phyloP scores from a whole-genome alignment of 2,888 invertebrate genomes.

The Linnaemya vulpina region DNA sequence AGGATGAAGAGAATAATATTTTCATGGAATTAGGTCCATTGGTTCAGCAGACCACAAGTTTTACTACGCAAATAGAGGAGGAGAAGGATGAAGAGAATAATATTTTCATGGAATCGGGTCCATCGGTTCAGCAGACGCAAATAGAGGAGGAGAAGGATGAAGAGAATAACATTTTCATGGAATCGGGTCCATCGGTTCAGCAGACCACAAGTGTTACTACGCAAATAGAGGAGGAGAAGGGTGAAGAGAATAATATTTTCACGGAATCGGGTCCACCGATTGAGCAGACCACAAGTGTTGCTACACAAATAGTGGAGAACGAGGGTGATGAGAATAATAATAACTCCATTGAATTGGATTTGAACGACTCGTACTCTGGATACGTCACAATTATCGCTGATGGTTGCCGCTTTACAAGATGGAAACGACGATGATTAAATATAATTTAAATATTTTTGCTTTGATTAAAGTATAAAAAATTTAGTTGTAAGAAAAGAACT shows the following conservation, averaged over 20 bases:
- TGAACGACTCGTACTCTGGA: slow-evolving; percentile 28
- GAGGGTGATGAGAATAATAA: neutral
- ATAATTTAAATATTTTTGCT: too few species aligned
- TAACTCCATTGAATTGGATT: slow-evolving; percentile 3
- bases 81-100: neutral
- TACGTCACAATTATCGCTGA: neutral
- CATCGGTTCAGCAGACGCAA: neutral
- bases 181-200: too few species aligned
- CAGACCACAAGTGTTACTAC: neutral
- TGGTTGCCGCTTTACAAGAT: slow-evolving; percentile 36
- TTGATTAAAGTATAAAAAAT: too few species aligned
- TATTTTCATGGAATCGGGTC: too few species aligned
- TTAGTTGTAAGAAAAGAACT: too few species aligned
- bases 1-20: neutral
- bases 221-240: neutral
- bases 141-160: neutral
- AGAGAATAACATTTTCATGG: neutral
- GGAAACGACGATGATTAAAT: neutral
- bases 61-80: too few species aligned
- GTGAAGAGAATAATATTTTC: neutral
- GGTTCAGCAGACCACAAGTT: neutral
- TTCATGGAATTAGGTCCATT: too few species aligned
- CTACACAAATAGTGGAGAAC: too few species aligned
- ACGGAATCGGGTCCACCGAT: too few species aligned
- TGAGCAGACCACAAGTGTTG: neutral